phyloP scores from a whole-genome alignment of 2,888 invertebrate genomes.

The Meganola albula region DNA sequence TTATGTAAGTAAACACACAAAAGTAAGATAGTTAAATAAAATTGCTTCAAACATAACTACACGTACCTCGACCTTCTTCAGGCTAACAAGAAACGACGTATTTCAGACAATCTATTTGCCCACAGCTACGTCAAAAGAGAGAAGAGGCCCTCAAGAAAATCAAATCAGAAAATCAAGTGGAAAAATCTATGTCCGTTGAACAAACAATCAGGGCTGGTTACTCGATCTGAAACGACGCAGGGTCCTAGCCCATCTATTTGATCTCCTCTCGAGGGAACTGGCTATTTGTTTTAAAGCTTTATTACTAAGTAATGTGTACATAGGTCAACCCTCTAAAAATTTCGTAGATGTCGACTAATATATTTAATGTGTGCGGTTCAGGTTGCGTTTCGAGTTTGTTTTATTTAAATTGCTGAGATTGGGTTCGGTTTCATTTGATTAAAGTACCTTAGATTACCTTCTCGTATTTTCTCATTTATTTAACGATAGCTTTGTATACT shows the following conservation, averaged over 20 bases:
- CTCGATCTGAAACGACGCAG: constrained; percentile 59
- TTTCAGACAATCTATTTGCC: constrained; percentile 44
- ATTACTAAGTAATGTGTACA: constrained; percentile 77
- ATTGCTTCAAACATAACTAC: no score
- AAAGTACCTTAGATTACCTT: no score
- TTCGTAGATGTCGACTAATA: constrained; percentile 63
- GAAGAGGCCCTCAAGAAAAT: constrained; percentile 62
- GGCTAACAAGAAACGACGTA: constrained; percentile 31
- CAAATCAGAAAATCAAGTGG: constrained; percentile 78
- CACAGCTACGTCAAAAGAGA: constrained; percentile 37
- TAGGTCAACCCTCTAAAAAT: constrained; percentile 76
- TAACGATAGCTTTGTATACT: no score
- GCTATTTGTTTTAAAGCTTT: constrained; percentile 77
- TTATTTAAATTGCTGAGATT: constrained; percentile 1
- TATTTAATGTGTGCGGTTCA: constrained; percentile 49
- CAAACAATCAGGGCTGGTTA: constrained; percentile 77
- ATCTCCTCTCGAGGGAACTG: constrained; percentile 52
- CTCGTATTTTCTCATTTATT: no score
- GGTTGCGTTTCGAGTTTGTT: constrained; percentile 15
- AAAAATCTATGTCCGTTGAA: constrained; percentile 73
- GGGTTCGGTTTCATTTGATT: neutral
- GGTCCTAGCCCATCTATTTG: constrained; percentile 58
- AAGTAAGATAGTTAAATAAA: no score
- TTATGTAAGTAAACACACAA: no score
- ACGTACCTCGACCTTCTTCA: neutral